phyloP scores from a whole-genome alignment of 2,888 invertebrate genomes.

The Argyresthia albistria region DNA sequence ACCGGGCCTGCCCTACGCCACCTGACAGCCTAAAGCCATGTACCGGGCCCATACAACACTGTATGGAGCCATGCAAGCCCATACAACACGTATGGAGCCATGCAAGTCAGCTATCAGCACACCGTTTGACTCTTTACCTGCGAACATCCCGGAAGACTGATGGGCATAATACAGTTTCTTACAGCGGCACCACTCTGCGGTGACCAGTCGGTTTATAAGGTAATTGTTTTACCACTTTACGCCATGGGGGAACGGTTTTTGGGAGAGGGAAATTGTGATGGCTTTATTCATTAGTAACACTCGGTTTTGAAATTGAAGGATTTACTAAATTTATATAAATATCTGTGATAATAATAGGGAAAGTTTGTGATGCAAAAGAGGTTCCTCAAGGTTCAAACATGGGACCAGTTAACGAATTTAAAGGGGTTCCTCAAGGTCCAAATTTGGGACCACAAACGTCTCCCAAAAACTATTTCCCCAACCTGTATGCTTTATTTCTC shows the following conservation, averaged over 20 bases:
- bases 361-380: no score
- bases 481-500: neutral
- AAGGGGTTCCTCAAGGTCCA: conserved; percentile 11
- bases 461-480: conserved; percentile 14
- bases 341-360: no score
- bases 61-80: neutral
- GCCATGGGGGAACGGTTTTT: no score
- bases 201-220: conserved; percentile 7
- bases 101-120: conserved; percentile 31
- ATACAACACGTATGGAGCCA: neutral
- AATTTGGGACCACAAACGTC: conserved; percentile 2
- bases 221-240: neutral
- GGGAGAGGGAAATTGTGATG: no score
- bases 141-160: conserved; percentile 66
- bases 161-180: conserved; percentile 70
- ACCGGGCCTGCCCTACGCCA: conserved; percentile 64
- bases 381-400: no score
- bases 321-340: no score
- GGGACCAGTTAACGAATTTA: neutral
- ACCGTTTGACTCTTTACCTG: conserved; percentile 59
- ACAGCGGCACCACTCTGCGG: conserved; percentile 32
- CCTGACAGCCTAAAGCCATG: conserved; percentile 39
- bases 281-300: no score
- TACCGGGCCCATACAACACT: neutral
- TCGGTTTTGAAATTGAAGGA: no score